phyloP scores from a whole-genome alignment of 2,113 vertebrate species.

The Elaphurus davidianus region DNA sequence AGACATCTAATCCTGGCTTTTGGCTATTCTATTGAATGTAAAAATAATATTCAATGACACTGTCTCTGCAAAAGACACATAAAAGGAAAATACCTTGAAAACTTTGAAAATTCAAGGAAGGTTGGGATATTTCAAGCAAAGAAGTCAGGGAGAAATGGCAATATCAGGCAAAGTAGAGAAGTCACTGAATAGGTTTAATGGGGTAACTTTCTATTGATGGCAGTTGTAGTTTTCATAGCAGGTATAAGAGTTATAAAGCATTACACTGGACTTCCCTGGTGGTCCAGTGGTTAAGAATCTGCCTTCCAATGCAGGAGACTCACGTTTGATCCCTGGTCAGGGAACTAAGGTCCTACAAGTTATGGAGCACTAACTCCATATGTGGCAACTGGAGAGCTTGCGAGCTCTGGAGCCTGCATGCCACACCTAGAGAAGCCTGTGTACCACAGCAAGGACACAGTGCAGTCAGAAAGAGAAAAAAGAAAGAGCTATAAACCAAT shows the following conservation, averaged over 20 bases:
- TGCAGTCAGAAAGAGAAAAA: not conserved
- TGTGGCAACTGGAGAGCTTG: not conserved
- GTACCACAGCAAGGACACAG: not conserved
- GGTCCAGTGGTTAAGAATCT: not conserved
- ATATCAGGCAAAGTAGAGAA: not conserved
- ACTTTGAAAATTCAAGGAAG: not conserved
- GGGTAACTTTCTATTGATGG: not conserved
- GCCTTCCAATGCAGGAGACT: not conserved
- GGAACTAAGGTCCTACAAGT: not conserved
- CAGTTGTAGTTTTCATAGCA: not conserved
- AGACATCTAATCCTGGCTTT: no score
- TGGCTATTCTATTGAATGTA: not conserved
- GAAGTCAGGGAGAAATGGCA: not conserved
- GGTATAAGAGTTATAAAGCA: not conserved
- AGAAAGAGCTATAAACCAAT: not conserved
- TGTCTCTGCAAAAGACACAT: not conserved
- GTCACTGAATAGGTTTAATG: not conserved
- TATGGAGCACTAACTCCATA: accelerated
- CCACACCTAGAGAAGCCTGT: not conserved
- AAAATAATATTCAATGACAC: not conserved
- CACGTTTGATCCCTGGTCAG: not conserved
- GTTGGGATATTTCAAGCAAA: not conserved
- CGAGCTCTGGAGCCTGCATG: not conserved
- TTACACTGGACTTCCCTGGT: not conserved
- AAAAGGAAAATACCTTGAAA: not conserved